Evolutionary conservation across 2,888 invertebrate genomes (phyloP), one percentile per base, ranked within the genome.

Genomic region (Dolichopus griseipennis): DNA sequence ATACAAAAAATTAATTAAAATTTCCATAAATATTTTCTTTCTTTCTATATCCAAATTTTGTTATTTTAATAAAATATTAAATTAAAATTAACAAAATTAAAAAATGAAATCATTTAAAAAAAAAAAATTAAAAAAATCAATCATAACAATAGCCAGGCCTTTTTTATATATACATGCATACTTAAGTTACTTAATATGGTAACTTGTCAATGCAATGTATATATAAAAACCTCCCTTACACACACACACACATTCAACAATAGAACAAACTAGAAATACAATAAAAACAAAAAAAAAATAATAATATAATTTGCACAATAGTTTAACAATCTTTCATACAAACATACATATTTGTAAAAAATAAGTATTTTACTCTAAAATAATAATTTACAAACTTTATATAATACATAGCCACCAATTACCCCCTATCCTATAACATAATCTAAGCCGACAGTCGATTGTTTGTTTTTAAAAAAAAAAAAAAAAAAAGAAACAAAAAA

Each of bases 381-480:
- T 62, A 70, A 52, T 63, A 66, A 67, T 65, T 27, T 27, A 64
- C 67, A 68, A n/a, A 69, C 27, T 67, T 67, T 68, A 43, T 21
- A 67, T n/a, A n/a, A n/a, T n/a, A n/a, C n/a, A 66, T 68, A 66
- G 66, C 68, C 65, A 71, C 68, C 68, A 70, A 70, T 65, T 64
- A 68, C 61, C 34, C 27, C 21, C 52, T 79, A 27, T 81, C 83
- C 83, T 79, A 76, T 77, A 77, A 83, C 82, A 82, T 78, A 82
- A 83, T 82, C 84, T 82, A 84, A 83, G 84, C 85, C 85, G 84
- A 84, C 85, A 85, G 85, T 85, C 81, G 81, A 81, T 80, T 81
- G 80, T 80, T 75, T 73, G 73, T 72, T 68, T 72, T 72, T 73
- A 71, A 66, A 69, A 69, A 69, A 67, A 69, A 70, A 69, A 34